Evolutionary conservation across 2,888 invertebrate species (phyloP).

Genomic region (Lamproptera curius): DNA sequence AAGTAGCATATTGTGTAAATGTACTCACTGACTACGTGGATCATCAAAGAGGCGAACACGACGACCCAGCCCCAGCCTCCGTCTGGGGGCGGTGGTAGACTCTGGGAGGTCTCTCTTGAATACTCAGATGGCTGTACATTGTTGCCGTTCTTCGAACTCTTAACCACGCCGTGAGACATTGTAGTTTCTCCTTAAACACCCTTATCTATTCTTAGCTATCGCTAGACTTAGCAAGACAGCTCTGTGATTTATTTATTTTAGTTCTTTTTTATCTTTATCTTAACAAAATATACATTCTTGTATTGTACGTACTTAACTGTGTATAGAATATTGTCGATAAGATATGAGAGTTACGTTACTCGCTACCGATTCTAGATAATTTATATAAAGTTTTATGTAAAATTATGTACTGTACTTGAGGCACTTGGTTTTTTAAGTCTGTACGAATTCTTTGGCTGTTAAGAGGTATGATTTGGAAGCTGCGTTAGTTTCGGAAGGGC

Average conservation of each 20-base stretch:
- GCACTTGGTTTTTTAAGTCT: conserved; percentile 28
- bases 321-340: conserved; percentile 27
- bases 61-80: conserved; percentile 98
- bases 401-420: conserved; percentile 27
- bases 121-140: conserved; percentile 44
- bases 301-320: conserved; percentile 16
- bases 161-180: conserved; percentile 67
- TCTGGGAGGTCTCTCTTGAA: conserved; percentile 49
- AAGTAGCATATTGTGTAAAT: neutral
- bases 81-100: conserved; percentile 86
- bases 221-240: conserved; percentile 10
- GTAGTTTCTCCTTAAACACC: conserved; percentile 25
- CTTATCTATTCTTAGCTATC: conserved; percentile 34
- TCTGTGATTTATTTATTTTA: conserved; percentile 25
- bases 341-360: conserved; percentile 26
- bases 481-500: conserved; percentile 35
- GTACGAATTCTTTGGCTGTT: conserved; percentile 22
- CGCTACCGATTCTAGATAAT: conserved; percentile 22
- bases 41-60: conserved; percentile 96
- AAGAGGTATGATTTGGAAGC: conserved; percentile 26
- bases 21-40: conserved; percentile 94
- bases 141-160: conserved; percentile 56
- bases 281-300: conserved; percentile 21
- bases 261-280: conserved; percentile 25
- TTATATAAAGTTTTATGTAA: conserved; percentile 8